phyloP scores from a whole-genome alignment of 2,113 vertebrate genomes.

The Crotalus viridis region DNA sequence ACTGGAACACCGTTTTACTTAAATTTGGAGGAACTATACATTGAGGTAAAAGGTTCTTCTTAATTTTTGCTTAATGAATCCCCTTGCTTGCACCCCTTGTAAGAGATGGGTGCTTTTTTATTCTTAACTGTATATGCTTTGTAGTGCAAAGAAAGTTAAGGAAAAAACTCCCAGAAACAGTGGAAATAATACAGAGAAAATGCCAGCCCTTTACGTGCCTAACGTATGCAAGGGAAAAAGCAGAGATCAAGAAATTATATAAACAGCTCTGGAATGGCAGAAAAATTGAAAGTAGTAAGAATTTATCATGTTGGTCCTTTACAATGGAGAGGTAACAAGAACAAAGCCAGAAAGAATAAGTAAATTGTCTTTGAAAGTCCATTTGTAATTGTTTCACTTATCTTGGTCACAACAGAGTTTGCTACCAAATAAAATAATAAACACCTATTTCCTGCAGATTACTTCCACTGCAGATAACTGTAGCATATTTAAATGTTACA shows the following conservation, averaged over 20 bases:
- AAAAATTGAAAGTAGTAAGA: background rate
- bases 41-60: background rate
- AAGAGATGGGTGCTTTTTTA: background rate
- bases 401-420: background rate
- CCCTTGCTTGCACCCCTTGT: constrained; percentile 1
- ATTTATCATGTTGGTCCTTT: background rate
- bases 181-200: background rate
- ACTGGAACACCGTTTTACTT: background rate
- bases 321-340: background rate
- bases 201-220: background rate
- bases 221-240: background rate
- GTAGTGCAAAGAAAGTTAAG: background rate
- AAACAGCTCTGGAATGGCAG: background rate
- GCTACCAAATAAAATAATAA: background rate
- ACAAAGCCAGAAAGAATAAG: background rate
- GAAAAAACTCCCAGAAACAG: background rate
- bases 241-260: background rate
- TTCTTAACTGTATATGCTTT: background rate
- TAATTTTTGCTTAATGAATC: constrained; percentile 17
- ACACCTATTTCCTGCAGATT: background rate
- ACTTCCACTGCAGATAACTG: too few species aligned
- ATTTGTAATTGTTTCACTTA: background rate
- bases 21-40: background rate
- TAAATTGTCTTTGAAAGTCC: background rate
- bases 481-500: background rate